Conservation (phyloP, 2,888 invertebrate species). For the Nematopogon swammerdamellus region DNA sequence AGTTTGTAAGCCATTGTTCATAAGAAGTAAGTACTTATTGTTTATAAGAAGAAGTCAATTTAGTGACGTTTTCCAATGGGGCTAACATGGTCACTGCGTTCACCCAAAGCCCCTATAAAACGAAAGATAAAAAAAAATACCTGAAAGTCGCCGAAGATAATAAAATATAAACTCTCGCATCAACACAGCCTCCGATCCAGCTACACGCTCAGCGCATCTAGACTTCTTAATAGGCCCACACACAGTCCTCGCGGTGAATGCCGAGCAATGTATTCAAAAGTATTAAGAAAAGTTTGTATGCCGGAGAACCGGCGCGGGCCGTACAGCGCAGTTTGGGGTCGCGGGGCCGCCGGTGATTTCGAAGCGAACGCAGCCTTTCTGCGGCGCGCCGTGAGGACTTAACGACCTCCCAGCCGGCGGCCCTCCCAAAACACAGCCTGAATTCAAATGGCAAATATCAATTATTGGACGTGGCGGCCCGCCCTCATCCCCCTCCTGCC, state of each 20-base stretch:
- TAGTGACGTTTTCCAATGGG: too few relatives aligned
- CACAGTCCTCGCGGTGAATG: neutral
- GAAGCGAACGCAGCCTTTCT: neutral
- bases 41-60: too few relatives aligned
- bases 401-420: constrained; percentile 8
- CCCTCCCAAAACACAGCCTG: constrained; percentile 23
- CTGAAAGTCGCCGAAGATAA: too few relatives aligned
- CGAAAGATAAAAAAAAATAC: too few relatives aligned
- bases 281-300: neutral
- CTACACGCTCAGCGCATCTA: neutral
- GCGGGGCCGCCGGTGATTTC: neutral
- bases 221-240: neutral
- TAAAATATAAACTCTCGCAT: too few relatives aligned
- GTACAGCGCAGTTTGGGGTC: neutral
- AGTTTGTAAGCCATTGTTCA: too few relatives aligned
- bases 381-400: neutral
- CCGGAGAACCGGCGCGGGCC: neutral
- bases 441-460: constrained; percentile 40
- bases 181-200: too few relatives aligned
- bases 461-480: constrained; percentile 26
- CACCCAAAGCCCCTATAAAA: too few relatives aligned
- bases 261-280: neutral
- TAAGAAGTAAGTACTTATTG: too few relatives aligned
- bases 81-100: too few relatives aligned
- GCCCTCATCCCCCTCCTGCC: too few relatives aligned